A percentile compares a stretch with the other conserved stretches of the same genome.
These are phyloP conservation scores for Microctonus hyperodae DNA, from an alignment of 2,888 invertebrate genomes.

Conservation along the genomic window DNA sequence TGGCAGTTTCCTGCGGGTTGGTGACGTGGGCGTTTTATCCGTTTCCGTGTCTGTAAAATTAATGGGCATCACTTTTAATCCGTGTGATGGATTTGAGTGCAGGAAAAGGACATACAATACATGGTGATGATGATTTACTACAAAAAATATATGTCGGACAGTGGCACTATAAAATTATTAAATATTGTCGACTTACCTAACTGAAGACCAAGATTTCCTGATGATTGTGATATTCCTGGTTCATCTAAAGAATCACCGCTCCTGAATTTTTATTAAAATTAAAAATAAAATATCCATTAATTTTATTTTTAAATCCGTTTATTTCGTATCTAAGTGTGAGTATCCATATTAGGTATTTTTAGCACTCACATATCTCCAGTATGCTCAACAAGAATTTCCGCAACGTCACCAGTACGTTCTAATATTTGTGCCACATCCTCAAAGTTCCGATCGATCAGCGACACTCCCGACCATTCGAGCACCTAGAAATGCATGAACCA, in stretches of 20 bases:
- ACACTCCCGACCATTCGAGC: constrained; percentile 90
- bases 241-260: constrained; percentile 71
- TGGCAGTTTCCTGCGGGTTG: constrained; percentile 92
- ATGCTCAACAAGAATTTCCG: constrained; percentile 86
- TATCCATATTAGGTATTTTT: constrained; percentile 11
- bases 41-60: constrained; percentile 79
- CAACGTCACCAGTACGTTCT: constrained; percentile 85
- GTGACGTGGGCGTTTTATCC: constrained; percentile 88
- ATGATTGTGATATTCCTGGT: constrained; percentile 60
- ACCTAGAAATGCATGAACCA: constrained; percentile 66
- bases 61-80: constrained; percentile 27
- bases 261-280: constrained; percentile 61
- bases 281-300: constrained; percentile 32
- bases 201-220: constrained; percentile 65
- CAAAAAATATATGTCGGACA: not conserved
- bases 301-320: constrained; percentile 25
- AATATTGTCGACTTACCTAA: constrained; percentile 65
- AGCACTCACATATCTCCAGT: constrained; percentile 70
- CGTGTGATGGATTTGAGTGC: not conserved
- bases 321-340: not conserved
- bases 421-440: constrained; percentile 92
- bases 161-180: not conserved
- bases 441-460: constrained; percentile 88
- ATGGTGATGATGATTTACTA: not conserved
- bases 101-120: not conserved